These are phyloP conservation scores for Indicator maculatus DNA, from an alignment of 2,113 vertebrate genomes.

Conservation along the genomic window DNA sequence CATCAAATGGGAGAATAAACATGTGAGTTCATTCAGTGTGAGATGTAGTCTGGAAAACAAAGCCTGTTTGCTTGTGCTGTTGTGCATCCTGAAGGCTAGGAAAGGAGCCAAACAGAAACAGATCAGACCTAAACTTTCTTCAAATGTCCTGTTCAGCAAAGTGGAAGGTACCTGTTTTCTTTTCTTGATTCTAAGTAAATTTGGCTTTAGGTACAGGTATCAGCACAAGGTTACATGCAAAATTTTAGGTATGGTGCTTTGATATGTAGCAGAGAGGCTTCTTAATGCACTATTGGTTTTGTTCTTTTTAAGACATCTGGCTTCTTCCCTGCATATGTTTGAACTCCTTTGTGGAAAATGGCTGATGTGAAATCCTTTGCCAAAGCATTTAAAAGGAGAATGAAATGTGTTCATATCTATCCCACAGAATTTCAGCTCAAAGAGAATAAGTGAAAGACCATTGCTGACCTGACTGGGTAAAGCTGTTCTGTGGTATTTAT, in stretches of 20 bases:
- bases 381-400: neutral
- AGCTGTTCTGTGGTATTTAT: neutral
- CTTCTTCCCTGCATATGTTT: neutral
- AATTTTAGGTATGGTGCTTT: neutral
- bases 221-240: neutral
- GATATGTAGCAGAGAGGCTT: neutral
- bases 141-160: neutral
- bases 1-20: slow-evolving; percentile 3
- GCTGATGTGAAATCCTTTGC: neutral
- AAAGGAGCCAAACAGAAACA: neutral
- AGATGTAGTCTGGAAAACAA: slow-evolving; percentile 34
- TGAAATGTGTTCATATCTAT: neutral
- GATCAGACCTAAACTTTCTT: neutral
- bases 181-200: neutral
- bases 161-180: neutral
- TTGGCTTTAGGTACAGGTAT: neutral
- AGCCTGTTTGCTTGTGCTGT: slow-evolving; percentile 21
- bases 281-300: neutral
- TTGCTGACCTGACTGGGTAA: neutral
- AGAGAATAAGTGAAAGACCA: neutral
- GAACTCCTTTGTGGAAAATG: neutral
- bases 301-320: neutral
- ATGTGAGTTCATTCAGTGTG: neutral
- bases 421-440: neutral
- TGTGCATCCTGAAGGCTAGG: neutral